phyloP scores from a whole-genome alignment of 1,140 invertebrate genomes.

The Leptoteleia sp. region DNA sequence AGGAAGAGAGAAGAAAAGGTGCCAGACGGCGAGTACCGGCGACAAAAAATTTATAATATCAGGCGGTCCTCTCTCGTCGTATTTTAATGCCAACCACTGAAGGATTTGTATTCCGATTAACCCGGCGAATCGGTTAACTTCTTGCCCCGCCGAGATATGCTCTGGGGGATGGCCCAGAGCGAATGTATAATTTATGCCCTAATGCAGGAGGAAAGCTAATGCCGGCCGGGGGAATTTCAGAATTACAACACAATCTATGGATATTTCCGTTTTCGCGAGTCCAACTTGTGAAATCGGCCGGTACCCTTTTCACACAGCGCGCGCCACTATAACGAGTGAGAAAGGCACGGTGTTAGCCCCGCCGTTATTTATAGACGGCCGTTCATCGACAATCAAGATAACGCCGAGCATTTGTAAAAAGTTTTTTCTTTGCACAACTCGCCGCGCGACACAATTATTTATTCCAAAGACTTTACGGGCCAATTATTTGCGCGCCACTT shows the following conservation, averaged over 20 bases:
- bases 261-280: conserved; percentile 11
- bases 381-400: neutral
- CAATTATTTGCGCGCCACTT: conserved; percentile 14
- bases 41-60: conserved; percentile 50
- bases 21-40: conserved; percentile 35
- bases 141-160: conserved; percentile 20
- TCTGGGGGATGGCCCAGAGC: conserved; percentile 8
- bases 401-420: neutral
- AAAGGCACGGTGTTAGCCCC: too few relatives aligned
- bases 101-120: conserved; percentile 53
- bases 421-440: neutral
- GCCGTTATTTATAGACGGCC: neutral
- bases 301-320: too few relatives aligned
- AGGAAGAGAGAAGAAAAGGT: conserved; percentile 32
- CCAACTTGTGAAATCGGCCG: conserved; percentile 14
- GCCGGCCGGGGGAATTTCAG: conserved; percentile 8
- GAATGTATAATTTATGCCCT: conserved; percentile 37
- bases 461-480: conserved; percentile 1
- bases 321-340: too few relatives aligned
- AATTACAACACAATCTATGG: conserved; percentile 38
- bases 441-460: conserved; percentile 1
- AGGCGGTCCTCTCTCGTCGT: conserved; percentile 42
- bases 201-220: conserved; percentile 17
- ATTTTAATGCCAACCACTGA: conserved; percentile 33
- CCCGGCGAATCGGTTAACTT: conserved; percentile 16